These are phyloP conservation scores for Chloroceryle aenea DNA, from an alignment of 2,113 vertebrate genomes.

Conservation along the genomic window DNA sequence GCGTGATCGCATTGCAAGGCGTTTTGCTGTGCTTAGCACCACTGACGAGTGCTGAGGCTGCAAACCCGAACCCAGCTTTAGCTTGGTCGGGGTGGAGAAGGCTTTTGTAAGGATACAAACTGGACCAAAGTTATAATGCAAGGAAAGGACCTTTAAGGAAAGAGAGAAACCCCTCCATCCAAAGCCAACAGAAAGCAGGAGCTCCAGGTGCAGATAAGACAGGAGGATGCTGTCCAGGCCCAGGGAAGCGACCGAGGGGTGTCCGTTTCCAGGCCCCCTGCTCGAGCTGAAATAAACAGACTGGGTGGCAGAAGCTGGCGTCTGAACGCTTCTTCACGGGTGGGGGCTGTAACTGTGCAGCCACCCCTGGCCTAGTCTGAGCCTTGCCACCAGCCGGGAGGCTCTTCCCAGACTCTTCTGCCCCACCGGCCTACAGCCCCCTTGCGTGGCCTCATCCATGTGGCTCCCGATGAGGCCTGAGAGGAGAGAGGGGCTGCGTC, in stretches of 20 bases:
- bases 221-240: neutral
- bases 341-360: neutral
- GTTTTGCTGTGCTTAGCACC: neutral
- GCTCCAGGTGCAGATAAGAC: no score
- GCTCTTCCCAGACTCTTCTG: neutral
- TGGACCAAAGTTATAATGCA: no score
- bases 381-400: neutral
- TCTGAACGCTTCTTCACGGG: neutral
- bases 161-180: neutral
- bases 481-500: neutral
- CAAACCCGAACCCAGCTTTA: no score
- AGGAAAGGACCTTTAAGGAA: neutral
- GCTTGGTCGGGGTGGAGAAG: neutral
- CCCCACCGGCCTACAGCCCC: neutral
- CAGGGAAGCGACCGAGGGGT: neutral
- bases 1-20: neutral
- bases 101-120: neutral
- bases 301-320: neutral
- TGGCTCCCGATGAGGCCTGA: neutral
- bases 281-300: neutral
- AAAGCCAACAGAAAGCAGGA: no score
- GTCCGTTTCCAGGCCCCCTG: neutral
- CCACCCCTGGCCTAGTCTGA: neutral
- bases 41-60: neutral
- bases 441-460: neutral